phyloP scores from a whole-genome alignment of 2,888 invertebrate species.

The Nomada ferruginata region DNA sequence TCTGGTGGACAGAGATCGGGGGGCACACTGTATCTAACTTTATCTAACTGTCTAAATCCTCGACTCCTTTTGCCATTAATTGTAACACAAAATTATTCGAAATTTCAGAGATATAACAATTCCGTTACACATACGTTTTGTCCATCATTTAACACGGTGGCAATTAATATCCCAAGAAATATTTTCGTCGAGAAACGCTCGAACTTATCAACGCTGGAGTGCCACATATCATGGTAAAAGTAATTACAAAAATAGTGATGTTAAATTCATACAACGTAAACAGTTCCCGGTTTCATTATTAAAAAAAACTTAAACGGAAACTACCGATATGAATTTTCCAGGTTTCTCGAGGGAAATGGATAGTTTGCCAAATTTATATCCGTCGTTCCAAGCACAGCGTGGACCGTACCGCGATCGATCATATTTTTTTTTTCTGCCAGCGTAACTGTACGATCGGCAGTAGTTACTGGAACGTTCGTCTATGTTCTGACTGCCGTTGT shows the following conservation, averaged over 20 bases:
- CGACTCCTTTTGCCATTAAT: too few relatives aligned
- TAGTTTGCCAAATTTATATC: constrained; percentile 70
- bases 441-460: constrained; percentile 58
- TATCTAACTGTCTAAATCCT: too few relatives aligned
- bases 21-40: too few relatives aligned
- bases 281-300: constrained; percentile 60
- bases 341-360: constrained; percentile 46
- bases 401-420: constrained; percentile 57
- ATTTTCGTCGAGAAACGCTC: too few relatives aligned
- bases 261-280: constrained; percentile 51
- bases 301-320: constrained; percentile 65
- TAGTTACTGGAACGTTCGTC: constrained; percentile 60
- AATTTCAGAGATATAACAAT: too few relatives aligned
- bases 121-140: too few relatives aligned
- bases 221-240: not conserved
- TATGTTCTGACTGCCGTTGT: constrained; percentile 53
- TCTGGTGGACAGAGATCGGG: too few relatives aligned
- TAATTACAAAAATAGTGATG: constrained; percentile 5
- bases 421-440: constrained; percentile 37
- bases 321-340: constrained; percentile 64
- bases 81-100: too few relatives aligned
- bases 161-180: too few relatives aligned
- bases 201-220: too few relatives aligned
- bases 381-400: constrained; percentile 48
- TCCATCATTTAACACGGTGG: too few relatives aligned